Evolutionary conservation across 2,113 vertebrate species (phyloP), one percentile per base, ranked within the genome.

Genomic region (Nymphicus hollandicus): DNA sequence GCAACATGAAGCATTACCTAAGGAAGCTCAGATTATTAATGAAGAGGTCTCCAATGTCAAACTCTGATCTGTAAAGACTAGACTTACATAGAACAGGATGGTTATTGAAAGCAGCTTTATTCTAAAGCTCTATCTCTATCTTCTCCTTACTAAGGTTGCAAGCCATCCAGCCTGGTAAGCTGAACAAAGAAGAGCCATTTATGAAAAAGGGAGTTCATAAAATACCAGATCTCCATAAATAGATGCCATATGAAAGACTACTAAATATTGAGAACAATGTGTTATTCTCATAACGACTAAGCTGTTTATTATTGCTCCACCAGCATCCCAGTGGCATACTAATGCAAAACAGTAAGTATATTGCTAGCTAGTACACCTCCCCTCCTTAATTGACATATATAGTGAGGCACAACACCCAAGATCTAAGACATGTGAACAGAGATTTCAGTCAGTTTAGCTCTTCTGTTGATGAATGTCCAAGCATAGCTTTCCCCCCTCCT

Each of bases 1-100:
- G 98, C 97, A 96, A 81, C 74, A 81, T 27, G 44, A 11, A 35
- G 96, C 63, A 97, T 98, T 98, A 97, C 31, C n/a, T 81, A 37
- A 89, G 78, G 77, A 86, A 81, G 63, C 55, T 31, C 11, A 49
- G 47, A 80, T 63, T 8, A 9, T 41, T 68, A 43, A 1, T 6
- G 25, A 79, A 66, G 39, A 76, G 25, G n/a, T 73, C 74, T 73
- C 27, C 73, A 91, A 60, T 44, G 69, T 86, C 92, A 93, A 49
- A 13, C 11, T 71, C 47, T 20, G 5, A 13, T 7, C 81, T 23
- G 5, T 22, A 72, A 33, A 13, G 63, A 63, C 79, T 46, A 93
- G 92, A 64, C 33, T 82, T 73, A 85, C 2, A 64, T 8, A 58
- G 47, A 88, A 72, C 35, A 89, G 79, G 74, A 35, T 14, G 60